Evolutionary conservation across 2,113 vertebrate species (phyloP).

Genomic region (Pterocles orientalis): DNA sequence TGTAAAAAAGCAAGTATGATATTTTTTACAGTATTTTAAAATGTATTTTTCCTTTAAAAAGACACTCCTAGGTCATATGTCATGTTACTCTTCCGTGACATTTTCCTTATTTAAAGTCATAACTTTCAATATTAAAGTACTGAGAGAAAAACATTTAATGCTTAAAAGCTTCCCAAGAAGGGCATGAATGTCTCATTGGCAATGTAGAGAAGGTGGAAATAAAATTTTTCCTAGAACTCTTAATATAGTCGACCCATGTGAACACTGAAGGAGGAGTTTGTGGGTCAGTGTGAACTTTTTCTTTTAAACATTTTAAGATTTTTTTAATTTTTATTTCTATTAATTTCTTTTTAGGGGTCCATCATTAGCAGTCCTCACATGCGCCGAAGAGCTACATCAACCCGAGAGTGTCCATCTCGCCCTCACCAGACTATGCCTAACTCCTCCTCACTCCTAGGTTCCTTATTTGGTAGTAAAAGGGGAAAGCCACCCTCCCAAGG

Average conservation of each 20-base stretch:
- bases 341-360: slow-evolving; percentile 93
- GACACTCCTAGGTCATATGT: neutral
- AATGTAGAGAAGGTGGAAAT: slow-evolving; percentile 5
- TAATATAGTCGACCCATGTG: neutral
- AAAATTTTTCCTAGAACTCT: neutral
- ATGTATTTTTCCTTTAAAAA: slow-evolving; percentile 37
- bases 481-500: slow-evolving; percentile 84
- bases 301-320: slow-evolving; percentile 62
- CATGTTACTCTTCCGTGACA: neutral
- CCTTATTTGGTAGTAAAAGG: slow-evolving; percentile 90
- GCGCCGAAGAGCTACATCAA: slow-evolving; percentile 88
- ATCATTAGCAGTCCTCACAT: slow-evolving; percentile 99
- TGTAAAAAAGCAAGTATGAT: neutral
- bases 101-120: slow-evolving; percentile 9
- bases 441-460: slow-evolving; percentile 93
- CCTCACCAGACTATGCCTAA: slow-evolving; percentile 89
- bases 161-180: neutral
- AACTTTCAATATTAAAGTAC: neutral
- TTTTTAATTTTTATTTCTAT: slow-evolving; percentile 82
- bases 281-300: slow-evolving; percentile 68
- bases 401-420: slow-evolving; percentile 91
- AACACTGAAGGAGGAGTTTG: slow-evolving; percentile 60
- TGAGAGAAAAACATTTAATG: neutral
- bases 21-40: slow-evolving; percentile 25
- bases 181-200: neutral